Percentiles rank a stretch among this genome's conserved stretches.
Conservation (phyloP, 2,797 vertebrate species). For the Sebastes steindachneri region DNA sequence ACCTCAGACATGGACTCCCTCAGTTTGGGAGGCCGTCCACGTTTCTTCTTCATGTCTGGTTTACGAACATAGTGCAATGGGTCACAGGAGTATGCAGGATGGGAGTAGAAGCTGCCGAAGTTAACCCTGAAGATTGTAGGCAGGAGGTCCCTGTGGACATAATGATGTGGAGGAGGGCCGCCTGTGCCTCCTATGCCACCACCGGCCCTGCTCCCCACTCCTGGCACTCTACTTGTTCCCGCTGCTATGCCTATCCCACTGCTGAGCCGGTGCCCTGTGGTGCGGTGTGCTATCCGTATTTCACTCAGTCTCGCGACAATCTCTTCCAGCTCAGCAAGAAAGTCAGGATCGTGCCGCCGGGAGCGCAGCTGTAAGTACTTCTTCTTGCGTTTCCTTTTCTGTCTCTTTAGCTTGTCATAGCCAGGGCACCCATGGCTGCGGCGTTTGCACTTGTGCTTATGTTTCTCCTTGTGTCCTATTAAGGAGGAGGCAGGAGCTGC, state of each 20-base stretch:
- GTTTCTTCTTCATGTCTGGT: constrained; percentile 97
- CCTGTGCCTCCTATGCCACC: constrained; percentile 71
- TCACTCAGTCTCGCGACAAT: constrained; percentile 92
- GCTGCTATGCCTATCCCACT: constrained; percentile 75
- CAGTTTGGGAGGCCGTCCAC: constrained; percentile 95
- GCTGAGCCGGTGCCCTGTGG: constrained; percentile 81
- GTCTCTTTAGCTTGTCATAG: constrained; percentile 96
- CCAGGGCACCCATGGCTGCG: constrained; percentile 92
- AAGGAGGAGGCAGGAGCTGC: constrained; percentile 78
- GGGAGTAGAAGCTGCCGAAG: constrained; percentile 97
- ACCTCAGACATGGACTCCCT: constrained; percentile 97
- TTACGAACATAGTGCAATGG: constrained; percentile 98
- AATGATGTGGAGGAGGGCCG: constrained; percentile 90
- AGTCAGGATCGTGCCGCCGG: constrained; percentile 93
- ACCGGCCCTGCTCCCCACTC: constrained; percentile 65
- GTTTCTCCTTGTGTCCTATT: constrained; percentile 94
- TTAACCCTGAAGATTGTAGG: constrained; percentile 99
- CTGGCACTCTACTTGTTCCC: constrained; percentile 74
- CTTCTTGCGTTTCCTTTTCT: constrained; percentile 98
- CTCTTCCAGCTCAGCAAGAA: constrained; percentile 94
- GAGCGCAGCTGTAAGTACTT: constrained; percentile 94
- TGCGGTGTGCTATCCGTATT: constrained; percentile 93
- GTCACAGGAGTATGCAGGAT: constrained; percentile 95
- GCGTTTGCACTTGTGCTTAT: constrained; percentile 98
- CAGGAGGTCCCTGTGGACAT: constrained; percentile 93